Conservation (phyloP, 2,113 vertebrate species). For the Grus americana region DNA sequence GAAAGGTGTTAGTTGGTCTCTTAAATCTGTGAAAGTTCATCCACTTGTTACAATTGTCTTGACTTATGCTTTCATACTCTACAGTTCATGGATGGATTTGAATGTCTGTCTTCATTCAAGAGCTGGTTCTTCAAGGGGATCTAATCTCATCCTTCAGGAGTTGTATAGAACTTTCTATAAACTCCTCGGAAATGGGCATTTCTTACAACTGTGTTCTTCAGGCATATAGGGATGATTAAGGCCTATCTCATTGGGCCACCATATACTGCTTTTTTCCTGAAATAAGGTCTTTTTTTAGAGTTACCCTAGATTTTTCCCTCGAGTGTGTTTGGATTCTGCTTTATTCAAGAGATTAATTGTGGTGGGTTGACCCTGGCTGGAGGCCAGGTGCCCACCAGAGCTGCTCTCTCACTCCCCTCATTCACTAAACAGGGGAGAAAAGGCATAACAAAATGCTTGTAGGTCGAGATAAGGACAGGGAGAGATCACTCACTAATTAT, state of each 20-base stretch:
- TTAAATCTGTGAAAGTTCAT: not conserved
- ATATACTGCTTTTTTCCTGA: not conserved
- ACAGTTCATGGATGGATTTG: not conserved
- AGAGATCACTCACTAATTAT: too few species aligned
- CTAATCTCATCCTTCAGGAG: not conserved
- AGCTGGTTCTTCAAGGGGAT: not conserved
- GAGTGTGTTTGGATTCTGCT: not conserved
- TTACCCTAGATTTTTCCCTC: not conserved
- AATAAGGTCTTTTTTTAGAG: not conserved
- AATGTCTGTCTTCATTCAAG: not conserved
- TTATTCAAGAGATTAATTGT: not conserved
- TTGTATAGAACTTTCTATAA: not conserved
- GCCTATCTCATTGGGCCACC: not conserved
- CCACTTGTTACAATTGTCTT: not conserved
- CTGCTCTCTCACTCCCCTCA: too few species aligned
- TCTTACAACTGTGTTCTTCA: not conserved
- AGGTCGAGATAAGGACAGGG: too few species aligned
- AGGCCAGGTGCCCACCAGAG: too few species aligned
- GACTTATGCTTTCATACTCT: not conserved
- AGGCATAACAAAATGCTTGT: too few species aligned
- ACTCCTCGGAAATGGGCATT: not conserved
- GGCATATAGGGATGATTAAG: not conserved
- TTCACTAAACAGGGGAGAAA: too few species aligned
- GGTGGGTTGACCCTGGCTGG: too few species aligned
- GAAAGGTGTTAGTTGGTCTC: not conserved